Evolutionary conservation across 2,797 vertebrate genomes (phyloP), one percentile per base, ranked within the genome.

Genomic region (Hippopotamyrus pictus): DNA sequence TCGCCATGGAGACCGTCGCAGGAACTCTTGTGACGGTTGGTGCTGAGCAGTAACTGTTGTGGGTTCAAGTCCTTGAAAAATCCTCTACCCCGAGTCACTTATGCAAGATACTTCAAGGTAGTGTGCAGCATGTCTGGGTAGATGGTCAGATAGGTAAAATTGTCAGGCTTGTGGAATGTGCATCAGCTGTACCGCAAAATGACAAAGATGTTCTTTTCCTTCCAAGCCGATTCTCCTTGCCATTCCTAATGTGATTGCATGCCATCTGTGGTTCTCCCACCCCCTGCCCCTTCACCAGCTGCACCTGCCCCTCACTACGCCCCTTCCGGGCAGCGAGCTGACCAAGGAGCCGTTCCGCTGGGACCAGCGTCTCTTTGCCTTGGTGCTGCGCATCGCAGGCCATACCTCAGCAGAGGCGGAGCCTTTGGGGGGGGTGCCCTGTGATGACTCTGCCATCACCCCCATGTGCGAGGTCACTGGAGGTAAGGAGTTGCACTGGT

Each of bases 391-490:
- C 37, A 97, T 99, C 92, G 95, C 98, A 1, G 98, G 98, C 62
- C 96, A 97, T n/a, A 92, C 96, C 50, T 95, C 97, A 0, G 95
- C 97, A 9, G 98, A 99, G 88, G 96, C 96, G 0, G 98, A 99
- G 50, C 97, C 97, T 89, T 91, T 97, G 84, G 96, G 96, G 0
- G 97, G 97, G 0, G 98, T 99, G 82, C 98, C 97, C 0, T 94
- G 96, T 0, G 98, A 99, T 90, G 97, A 98, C 57, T 99, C 98
- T 1, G 97, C 98, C 51, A 98, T 99, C 94, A 99, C 98, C 12
- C 97, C 98, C 5, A 99, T 99, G 98, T 99, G 98, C 73, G 98
- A 99, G 93, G 98, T 99, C 91, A 99, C 98, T 4, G 98, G 98
- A 95, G 98, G 98, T 98, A 90, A n/a, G 82, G 14, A 57, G 25